phyloP scores from a whole-genome alignment of 2,113 vertebrate genomes.

The Cebus imitator region DNA sequence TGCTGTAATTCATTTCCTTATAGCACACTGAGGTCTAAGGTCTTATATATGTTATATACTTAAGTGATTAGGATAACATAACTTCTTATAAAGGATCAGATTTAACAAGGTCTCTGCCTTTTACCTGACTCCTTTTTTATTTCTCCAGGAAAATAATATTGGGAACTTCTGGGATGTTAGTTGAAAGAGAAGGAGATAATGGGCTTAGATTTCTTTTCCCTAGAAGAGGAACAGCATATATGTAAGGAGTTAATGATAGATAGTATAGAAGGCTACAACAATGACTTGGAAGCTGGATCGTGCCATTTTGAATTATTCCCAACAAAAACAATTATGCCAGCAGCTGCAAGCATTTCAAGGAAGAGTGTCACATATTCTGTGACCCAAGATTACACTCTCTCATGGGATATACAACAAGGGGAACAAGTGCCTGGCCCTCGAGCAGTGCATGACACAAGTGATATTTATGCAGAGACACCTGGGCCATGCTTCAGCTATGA shows the following conservation, averaged over 20 bases:
- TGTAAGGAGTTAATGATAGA: not conserved
- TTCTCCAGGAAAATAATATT: not conserved
- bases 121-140: not conserved
- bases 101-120: not conserved
- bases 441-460: not conserved
- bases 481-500: not conserved
- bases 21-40: accelerated
- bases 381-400: not conserved
- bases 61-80: not conserved
- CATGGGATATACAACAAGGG: not conserved
- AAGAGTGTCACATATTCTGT: not conserved
- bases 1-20: not conserved
- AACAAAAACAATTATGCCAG: not conserved
- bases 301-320: not conserved
- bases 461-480: not conserved
- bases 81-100: not conserved
- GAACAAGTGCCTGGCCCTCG: not conserved
- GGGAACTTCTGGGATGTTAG: not conserved
- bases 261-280: not conserved
- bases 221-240: not conserved
- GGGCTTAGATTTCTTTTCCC: not conserved
- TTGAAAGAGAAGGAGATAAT: not conserved
- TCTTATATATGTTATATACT: not conserved
- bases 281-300: not conserved
- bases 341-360: not conserved